These are phyloP conservation scores for Typhlichthys subterraneus DNA, from an alignment of 2,797 vertebrate genomes.

Conservation along the genomic window DNA sequence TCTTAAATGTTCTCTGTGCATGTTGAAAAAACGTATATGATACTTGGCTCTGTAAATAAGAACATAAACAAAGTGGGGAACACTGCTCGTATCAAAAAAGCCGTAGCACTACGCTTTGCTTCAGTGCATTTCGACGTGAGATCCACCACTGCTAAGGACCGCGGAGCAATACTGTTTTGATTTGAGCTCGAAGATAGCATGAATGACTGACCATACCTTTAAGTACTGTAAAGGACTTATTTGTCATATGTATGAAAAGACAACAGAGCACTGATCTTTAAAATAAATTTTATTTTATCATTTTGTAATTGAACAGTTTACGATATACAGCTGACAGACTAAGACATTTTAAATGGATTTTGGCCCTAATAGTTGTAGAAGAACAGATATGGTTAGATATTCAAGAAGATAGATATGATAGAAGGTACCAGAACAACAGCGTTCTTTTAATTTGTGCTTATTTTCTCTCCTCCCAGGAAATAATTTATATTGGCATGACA, in stretches of 20 bases:
- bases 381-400: slow-evolving; percentile 78
- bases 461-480: slow-evolving; percentile 50
- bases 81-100: too few relatives aligned
- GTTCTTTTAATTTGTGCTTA: slow-evolving; percentile 72
- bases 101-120: too few relatives aligned
- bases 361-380: slow-evolving; percentile 79
- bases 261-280: slow-evolving; percentile 74
- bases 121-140: too few relatives aligned
- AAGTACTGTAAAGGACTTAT: slow-evolving; percentile 2
- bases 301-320: slow-evolving; percentile 85
- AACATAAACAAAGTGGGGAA: too few relatives aligned
- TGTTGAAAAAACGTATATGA: too few relatives aligned
- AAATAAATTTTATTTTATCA: slow-evolving; percentile 87
- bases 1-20: too few relatives aligned
- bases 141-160: too few relatives aligned
- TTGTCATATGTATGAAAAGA: slow-evolving; percentile 12
- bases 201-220: too few relatives aligned
- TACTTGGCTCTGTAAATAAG: too few relatives aligned
- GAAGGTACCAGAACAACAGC: slow-evolving; percentile 68
- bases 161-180: too few relatives aligned
- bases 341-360: slow-evolving; percentile 81
- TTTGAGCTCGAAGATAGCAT: too few relatives aligned
- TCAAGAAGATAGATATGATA: slow-evolving; percentile 58
- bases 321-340: slow-evolving; percentile 83
- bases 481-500: slow-evolving; percentile 51